Conservation (phyloP, 2,113 vertebrate genomes). For the Semicossyphus pulcher region DNA sequence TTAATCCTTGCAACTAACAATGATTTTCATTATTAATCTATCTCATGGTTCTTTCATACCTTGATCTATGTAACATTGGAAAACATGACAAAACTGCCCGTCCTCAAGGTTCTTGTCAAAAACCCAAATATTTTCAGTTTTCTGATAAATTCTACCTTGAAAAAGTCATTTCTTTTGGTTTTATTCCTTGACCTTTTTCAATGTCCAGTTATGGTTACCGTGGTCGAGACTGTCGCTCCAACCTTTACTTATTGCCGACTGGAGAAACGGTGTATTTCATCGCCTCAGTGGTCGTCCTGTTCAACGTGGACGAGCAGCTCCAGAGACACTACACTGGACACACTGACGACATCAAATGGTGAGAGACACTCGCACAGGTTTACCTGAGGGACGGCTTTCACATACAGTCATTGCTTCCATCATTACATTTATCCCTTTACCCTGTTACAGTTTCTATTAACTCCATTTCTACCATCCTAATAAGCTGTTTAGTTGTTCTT, state of each 20-base stretch:
- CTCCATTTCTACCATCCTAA: not conserved
- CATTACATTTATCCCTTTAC: too few relatives aligned
- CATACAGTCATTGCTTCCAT: not conserved
- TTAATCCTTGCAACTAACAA: not conserved
- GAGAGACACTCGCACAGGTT: conserved; percentile 55
- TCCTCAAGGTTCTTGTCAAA: not conserved
- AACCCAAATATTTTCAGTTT: not conserved
- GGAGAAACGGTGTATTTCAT: conserved; percentile 99
- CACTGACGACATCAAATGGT: conserved; percentile 98
- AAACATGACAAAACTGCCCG: not conserved
- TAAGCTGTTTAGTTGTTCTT: not conserved
- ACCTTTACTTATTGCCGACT: conserved; percentile 96
- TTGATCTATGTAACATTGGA: too few relatives aligned
- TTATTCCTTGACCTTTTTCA: conserved; percentile 80
- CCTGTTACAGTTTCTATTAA: too few relatives aligned
- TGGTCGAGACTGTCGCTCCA: conserved; percentile 96
- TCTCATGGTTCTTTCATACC: too few relatives aligned
- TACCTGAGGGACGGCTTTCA: not conserved
- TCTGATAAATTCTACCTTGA: not conserved
- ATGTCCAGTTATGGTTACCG: conserved; percentile 92
- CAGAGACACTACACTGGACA: conserved; percentile 97
- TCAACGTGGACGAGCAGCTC: conserved; percentile 94
- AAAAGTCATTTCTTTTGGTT: not conserved
- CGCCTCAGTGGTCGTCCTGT: conserved; percentile 95
- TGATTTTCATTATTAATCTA: not conserved